Conservation (phyloP, 2,797 vertebrate species). For the Chrysocyon brachyurus region DNA sequence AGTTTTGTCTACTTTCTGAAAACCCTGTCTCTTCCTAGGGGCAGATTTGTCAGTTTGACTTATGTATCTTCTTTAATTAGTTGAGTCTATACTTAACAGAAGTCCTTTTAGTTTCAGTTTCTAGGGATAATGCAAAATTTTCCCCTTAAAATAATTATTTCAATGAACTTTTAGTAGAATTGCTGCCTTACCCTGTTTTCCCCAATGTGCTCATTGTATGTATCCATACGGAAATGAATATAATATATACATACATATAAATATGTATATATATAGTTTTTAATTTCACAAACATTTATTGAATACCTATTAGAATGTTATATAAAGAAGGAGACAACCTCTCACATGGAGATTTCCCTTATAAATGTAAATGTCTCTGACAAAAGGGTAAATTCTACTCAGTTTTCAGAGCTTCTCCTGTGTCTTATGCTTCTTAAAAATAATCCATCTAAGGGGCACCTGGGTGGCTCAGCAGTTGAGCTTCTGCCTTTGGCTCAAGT, state of each 20-base stretch:
- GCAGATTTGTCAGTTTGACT: background rate
- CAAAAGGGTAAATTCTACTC: background rate
- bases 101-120: background rate
- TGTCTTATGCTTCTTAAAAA: background rate
- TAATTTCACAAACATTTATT: background rate
- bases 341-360: background rate
- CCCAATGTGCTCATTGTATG: background rate
- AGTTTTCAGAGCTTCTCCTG: background rate
- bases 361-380: background rate
- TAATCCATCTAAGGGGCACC: no score
- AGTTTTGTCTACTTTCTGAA: background rate
- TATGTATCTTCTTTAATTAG: background rate
- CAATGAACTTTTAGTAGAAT: background rate
- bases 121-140: background rate
- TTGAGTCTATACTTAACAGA: background rate
- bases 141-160: background rate
- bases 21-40: background rate
- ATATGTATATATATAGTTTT: background rate
- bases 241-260: background rate
- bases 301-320: background rate
- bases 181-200: background rate
- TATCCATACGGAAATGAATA: background rate
- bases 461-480: no score
- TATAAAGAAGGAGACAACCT: background rate
- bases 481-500: no score